Base-by-base conservation (phyloP, 2,113 vertebrate species). In the Halichoerus grypus region DNA sequence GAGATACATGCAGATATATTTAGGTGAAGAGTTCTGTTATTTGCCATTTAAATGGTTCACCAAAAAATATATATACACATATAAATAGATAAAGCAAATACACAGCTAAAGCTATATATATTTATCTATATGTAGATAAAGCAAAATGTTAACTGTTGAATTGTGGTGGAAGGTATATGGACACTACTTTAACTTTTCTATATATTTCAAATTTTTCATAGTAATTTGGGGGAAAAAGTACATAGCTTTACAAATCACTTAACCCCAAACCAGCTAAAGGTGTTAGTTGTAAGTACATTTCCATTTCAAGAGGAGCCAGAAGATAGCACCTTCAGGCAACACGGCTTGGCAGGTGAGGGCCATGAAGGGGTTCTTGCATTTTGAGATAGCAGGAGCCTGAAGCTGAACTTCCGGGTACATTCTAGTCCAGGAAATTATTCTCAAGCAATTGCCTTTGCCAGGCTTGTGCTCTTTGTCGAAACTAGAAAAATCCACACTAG, bases 401-500 rank as follows among this genome's bases (percentile, higher is more conserved):
- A 61, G 19, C 8, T 57, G 86, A 86, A 79, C 22, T 91, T 93
- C 15, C 15, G 46, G 10, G 85, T 89, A 89, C 4, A 74, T 46
- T 59, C 55, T 90, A 74, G 72, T 33, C 53, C 51, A 88, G 63
- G 61, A 89, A 90, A 77, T 8, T n/a, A 49, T 86, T 92, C 86
- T 96, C 67, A 90, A 95, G 88, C 83, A 94, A 81, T 7, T 90
- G 53, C 59, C 36, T 86, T 82, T 91, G 72, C 49, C 46, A n/a
- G 86, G 21, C 81, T 51, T 89, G 53, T 24, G 69, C 22, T 92
- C 69, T 93, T 86, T 88, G 72, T 28, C 65, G 36, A 69, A 96
- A 97, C 51, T 67, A 89, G 46, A 92, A 83, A 95, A 97, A 95
- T 7, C 33, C 87, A 88, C 55, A 88, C 26, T 87, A 69, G 59